Conservation (phyloP, 2,888 invertebrate genomes). For the Yponomeuta malinellus region DNA sequence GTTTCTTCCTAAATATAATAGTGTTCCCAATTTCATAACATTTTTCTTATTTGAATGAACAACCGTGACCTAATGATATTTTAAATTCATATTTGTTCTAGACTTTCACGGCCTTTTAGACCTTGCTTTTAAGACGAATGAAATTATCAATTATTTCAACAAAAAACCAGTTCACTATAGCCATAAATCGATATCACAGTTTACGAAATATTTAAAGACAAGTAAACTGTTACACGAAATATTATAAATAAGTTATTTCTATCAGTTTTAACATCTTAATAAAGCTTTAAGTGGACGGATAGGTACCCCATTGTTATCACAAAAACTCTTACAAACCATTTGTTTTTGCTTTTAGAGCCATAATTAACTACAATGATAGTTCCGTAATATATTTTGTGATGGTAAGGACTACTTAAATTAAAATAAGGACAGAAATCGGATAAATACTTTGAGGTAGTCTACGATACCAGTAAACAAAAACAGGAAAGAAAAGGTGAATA, state of each 20-base stretch:
- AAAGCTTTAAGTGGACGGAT: constrained; percentile 24
- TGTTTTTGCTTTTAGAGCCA: neutral
- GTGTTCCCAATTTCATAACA: neutral
- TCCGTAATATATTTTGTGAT: neutral
- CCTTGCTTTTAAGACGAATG: neutral
- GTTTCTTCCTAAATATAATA: neutral
- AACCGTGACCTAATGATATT: constrained; percentile 1
- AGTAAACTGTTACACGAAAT: neutral
- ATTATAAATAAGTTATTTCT: constrained; percentile 15
- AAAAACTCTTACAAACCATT: neutral
- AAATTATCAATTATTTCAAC: neutral
- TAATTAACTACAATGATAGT: neutral
- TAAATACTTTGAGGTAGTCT: constrained; percentile 53
- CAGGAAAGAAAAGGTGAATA: neutral
- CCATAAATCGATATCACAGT: no score
- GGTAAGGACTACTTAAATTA: constrained; percentile 25
- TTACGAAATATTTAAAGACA: no score
- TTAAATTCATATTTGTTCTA: neutral
- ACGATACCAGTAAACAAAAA: constrained; percentile 23
- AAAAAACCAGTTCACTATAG: neutral
- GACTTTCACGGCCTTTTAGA: neutral
- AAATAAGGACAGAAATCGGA: constrained; percentile 24
- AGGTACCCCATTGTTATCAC: constrained; percentile 14
- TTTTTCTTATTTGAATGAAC: neutral
- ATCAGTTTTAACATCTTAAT: constrained; percentile 18